phyloP scores from a whole-genome alignment of 2,797 vertebrate genomes.

The Acomys russatus region DNA sequence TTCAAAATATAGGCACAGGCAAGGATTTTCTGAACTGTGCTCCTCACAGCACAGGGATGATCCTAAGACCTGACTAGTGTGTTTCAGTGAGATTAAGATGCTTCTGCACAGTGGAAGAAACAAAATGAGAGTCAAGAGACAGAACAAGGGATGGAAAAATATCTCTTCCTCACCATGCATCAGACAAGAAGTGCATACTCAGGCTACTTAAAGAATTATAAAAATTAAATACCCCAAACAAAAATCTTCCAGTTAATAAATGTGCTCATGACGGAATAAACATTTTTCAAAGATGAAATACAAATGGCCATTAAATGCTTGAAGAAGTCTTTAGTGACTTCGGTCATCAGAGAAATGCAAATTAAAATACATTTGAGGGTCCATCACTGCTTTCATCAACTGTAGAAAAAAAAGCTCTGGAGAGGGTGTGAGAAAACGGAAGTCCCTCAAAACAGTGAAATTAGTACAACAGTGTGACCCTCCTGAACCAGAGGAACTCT shows the following conservation, averaged over 20 bases:
- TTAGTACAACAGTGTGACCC: not conserved
- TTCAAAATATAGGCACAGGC: not conserved
- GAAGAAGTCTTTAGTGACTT: not conserved
- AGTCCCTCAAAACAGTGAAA: not conserved
- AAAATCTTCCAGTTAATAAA: not conserved
- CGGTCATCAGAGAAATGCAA: not conserved
- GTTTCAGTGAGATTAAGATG: not conserved
- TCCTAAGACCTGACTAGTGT: not conserved
- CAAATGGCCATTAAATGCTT: not conserved
- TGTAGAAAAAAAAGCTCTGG: not conserved
- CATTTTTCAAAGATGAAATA: constrained; percentile 18
- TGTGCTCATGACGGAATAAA: not conserved
- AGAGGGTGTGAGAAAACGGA: not conserved
- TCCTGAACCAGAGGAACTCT: not conserved
- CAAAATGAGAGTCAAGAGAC: not conserved
- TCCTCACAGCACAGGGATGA: not conserved
- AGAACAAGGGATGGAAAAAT: not conserved
- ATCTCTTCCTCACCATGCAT: not conserved
- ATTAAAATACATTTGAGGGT: not conserved
- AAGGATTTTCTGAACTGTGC: not conserved
- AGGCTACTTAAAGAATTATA: not conserved
- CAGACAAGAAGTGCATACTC: not conserved
- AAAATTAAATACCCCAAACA: not conserved
- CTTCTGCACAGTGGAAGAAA: not conserved
- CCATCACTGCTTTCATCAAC: not conserved